phyloP scores from a whole-genome alignment of 1,140 invertebrate species.

The Colletes gigas region DNA sequence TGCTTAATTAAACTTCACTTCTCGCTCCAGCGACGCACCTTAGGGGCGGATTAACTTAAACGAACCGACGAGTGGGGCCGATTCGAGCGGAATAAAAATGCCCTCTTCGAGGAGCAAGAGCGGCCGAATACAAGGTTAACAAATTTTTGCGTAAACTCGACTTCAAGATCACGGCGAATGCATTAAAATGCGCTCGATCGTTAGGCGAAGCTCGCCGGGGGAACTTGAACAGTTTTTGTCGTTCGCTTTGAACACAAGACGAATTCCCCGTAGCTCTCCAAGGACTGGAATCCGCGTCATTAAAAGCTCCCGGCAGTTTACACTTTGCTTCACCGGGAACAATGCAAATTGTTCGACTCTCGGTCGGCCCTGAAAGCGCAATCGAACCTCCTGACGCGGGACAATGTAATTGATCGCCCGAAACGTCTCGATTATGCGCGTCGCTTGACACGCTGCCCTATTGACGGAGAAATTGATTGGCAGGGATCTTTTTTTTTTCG shows the following conservation, averaged over 20 bases:
- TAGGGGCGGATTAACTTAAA: conserved; percentile 25
- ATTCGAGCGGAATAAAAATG: not conserved
- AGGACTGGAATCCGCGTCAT: conserved; percentile 1
- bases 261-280: not conserved
- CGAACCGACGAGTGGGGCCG: conserved; percentile 1
- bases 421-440: conserved; percentile 36
- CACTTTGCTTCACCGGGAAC: conserved; percentile 24
- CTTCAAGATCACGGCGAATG: not conserved
- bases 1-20: conserved; percentile 69
- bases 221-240: not conserved
- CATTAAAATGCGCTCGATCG: not conserved
- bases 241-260: not conserved
- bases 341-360: conserved; percentile 26
- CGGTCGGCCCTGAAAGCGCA: not conserved
- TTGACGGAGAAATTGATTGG: conserved; percentile 23
- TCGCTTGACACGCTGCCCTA: not conserved
- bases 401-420: conserved; percentile 43
- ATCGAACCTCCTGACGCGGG: conserved; percentile 7
- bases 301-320: conserved; percentile 31
- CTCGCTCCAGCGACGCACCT: conserved; percentile 20
- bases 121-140: not conserved
- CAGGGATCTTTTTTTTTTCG: conserved; percentile 47
- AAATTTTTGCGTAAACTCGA: not conserved
- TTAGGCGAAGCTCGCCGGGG: not conserved
- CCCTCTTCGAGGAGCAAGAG: not conserved